A percentile compares a stretch with the other conserved stretches of the same genome.
phyloP scores from a whole-genome alignment of 2,888 invertebrate genomes.

The Bedellia somnulentella region DNA sequence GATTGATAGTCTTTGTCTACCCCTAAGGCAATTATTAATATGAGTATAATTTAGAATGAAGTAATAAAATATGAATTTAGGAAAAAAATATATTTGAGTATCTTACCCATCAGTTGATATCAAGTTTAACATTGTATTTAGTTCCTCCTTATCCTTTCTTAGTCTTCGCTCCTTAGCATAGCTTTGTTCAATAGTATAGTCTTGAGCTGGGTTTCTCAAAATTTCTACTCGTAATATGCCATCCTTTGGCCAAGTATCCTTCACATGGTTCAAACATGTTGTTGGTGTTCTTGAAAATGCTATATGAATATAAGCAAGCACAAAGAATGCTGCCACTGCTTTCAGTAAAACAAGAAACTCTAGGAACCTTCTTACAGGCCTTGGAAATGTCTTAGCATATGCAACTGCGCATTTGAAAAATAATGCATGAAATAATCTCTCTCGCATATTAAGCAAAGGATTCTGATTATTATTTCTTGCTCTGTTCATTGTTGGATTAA shows the following conservation, averaged over 20 bases:
- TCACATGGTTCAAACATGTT: conserved; percentile 87
- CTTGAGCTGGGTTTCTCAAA: conserved; percentile 67
- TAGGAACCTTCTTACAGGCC: conserved; percentile 76
- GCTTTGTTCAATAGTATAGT: conserved; percentile 79
- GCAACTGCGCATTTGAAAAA: conserved; percentile 90
- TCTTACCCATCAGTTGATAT: conserved; percentile 68
- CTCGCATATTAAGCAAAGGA: conserved; percentile 82
- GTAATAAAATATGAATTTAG: neutral
- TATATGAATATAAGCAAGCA: conserved; percentile 92
- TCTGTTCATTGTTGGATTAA: conserved; percentile 52
- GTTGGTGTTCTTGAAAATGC: conserved; percentile 91
- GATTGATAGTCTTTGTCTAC: too few relatives aligned
- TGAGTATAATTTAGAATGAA: too few relatives aligned
- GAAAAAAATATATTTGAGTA: neutral
- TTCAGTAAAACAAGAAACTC: conserved; percentile 82
- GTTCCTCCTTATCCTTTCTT: conserved; percentile 66
- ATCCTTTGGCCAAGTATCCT: conserved; percentile 90
- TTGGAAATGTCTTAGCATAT: conserved; percentile 89
- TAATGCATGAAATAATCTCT: conserved; percentile 91
- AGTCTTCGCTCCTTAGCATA: conserved; percentile 80
- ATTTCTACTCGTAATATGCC: conserved; percentile 94
- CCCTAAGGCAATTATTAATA: too few relatives aligned
- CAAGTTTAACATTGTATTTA: conserved; percentile 63
- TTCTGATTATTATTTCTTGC: conserved; percentile 68
- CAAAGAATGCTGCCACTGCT: conserved; percentile 80